A percentile compares a stretch with the other conserved stretches of the same genome.
Conservation (phyloP, 2,888 invertebrate species). For the Cordylochernes scorpioides region DNA sequence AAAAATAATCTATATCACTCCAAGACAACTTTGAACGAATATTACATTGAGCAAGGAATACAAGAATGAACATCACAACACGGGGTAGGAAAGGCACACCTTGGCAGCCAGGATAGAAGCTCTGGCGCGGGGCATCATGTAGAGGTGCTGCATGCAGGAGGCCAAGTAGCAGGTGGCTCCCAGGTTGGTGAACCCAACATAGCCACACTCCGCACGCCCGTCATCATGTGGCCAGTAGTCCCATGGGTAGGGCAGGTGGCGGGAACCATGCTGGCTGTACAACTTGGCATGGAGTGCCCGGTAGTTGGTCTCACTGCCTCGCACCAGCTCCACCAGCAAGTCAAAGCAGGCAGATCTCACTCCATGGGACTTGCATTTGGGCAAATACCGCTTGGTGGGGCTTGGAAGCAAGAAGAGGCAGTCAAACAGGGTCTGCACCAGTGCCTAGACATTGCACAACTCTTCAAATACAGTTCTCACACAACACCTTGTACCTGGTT, state of each 20-base stretch:
- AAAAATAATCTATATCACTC: too few species aligned
- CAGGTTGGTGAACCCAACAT: constrained; percentile 73
- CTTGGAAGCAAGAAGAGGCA: constrained; percentile 70
- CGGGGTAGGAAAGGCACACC: too few species aligned
- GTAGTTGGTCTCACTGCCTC: constrained; percentile 59
- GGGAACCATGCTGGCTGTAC: constrained; percentile 56
- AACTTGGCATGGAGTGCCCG: constrained; percentile 51
- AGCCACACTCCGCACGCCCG: constrained; percentile 72
- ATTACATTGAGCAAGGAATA: too few species aligned
- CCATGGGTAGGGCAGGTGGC: constrained; percentile 66
- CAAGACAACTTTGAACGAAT: too few species aligned
- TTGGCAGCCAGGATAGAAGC: constrained; percentile 53
- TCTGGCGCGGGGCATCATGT: constrained; percentile 84
- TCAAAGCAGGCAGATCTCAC: constrained; percentile 74
- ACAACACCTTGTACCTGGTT: too few species aligned
- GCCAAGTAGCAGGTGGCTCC: constrained; percentile 96
- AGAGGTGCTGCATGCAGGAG: constrained; percentile 82
- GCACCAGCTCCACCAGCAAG: constrained; percentile 57
- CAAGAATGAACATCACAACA: too few species aligned
- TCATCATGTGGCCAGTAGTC: constrained; percentile 95
- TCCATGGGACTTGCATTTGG: constrained; percentile 68
- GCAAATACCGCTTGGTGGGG: constrained; percentile 51
- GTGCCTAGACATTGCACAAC: constrained; percentile 13
- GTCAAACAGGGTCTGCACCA: constrained; percentile 38
- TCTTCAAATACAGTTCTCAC: not conserved